Evolutionary conservation across 2,797 vertebrate species (phyloP).

Genomic region (Gymnothorax javanicus): DNA sequence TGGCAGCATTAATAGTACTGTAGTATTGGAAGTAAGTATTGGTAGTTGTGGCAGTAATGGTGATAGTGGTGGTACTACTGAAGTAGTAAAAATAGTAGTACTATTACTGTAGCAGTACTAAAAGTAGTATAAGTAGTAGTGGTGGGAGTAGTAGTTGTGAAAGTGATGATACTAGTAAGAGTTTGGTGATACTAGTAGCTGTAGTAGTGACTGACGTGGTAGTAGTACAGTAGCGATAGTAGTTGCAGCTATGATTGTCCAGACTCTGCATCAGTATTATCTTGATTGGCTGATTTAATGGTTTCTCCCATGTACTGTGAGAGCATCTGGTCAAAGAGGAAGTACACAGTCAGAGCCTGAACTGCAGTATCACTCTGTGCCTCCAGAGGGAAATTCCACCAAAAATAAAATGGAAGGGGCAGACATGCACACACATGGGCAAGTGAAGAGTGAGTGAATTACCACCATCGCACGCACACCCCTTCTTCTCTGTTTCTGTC

Average conservation of each 20-base stretch:
- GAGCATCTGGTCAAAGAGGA: not conserved
- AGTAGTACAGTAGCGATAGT: not conserved
- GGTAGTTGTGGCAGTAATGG: too few relatives aligned
- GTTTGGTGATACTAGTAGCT: too few relatives aligned
- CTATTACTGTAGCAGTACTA: not conserved
- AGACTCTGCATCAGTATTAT: not conserved
- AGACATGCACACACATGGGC: not conserved
- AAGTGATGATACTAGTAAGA: too few relatives aligned
- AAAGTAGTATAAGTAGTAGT: not conserved
- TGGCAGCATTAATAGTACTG: too few relatives aligned
- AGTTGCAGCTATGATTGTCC: not conserved
- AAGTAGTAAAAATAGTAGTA: not conserved
- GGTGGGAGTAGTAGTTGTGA: too few relatives aligned
- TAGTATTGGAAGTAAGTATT: too few relatives aligned
- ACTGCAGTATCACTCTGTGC: not conserved
- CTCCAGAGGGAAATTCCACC: constrained; percentile 8
- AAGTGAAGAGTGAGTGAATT: not conserved
- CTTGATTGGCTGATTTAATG: not conserved
- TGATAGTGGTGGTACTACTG: too few relatives aligned
- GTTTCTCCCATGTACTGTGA: not conserved
- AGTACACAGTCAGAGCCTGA: not conserved
- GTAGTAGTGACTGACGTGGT: not conserved
- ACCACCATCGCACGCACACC: not conserved
- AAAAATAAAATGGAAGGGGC: not conserved
- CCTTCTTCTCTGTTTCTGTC: not conserved